phyloP scores from a whole-genome alignment of 2,888 invertebrate species.

The Lasioglossum oenotherae region DNA sequence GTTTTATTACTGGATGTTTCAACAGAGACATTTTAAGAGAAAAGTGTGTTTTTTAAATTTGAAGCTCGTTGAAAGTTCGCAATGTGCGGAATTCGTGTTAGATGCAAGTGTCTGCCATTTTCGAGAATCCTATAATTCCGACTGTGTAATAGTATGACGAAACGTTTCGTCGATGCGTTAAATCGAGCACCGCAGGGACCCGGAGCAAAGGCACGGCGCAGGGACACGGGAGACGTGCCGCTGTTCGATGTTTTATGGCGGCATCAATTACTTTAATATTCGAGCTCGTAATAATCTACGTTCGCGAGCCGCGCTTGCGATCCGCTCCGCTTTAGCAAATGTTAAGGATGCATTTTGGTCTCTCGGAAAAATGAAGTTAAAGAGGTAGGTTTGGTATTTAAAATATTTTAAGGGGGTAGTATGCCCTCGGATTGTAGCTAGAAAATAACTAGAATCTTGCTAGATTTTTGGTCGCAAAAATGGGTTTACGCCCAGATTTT shows the following conservation, averaged over 20 bases:
- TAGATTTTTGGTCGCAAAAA: no score
- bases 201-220: conserved; percentile 52
- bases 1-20: no score
- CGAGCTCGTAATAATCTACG: conserved; percentile 77
- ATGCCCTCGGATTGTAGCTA: no score
- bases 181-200: conserved; percentile 33
- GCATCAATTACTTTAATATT: conserved; percentile 82
- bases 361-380: not conserved
- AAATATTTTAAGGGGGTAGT: no score
- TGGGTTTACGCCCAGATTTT: no score
- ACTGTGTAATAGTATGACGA: not conserved
- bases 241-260: conserved; percentile 77
- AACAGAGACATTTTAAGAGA: no score
- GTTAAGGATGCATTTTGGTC: conserved; percentile 46
- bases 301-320: conserved; percentile 7
- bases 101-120: not conserved
- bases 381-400: not conserved
- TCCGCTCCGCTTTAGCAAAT: conserved; percentile 67
- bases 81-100: no score
- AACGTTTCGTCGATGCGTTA: conserved; percentile 29
- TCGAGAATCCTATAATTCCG: not conserved
- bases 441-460: no score
- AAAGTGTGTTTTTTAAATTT: no score
- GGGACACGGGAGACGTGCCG: conserved; percentile 72
- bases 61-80: no score